These are phyloP conservation scores for Chymomyza caudatula DNA, from an alignment of 2,888 invertebrate genomes.

Conservation along the genomic window DNA sequence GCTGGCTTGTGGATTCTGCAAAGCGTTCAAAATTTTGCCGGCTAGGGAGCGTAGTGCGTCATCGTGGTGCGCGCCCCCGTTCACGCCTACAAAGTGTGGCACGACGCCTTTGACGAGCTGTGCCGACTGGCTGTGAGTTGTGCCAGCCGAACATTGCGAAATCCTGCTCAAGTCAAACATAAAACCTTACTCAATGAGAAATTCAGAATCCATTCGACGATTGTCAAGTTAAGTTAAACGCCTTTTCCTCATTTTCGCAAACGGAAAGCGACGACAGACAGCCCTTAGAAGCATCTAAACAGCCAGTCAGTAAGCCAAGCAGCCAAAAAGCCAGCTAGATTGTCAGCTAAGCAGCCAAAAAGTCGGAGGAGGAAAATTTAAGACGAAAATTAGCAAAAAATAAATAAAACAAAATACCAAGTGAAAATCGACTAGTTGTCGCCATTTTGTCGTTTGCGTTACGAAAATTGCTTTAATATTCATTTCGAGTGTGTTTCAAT, in stretches of 20 bases:
- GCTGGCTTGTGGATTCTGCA: conserved; percentile 61
- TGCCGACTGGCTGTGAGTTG: conserved; percentile 28
- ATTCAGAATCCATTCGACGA: conserved; percentile 75
- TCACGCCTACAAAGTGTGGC: neutral
- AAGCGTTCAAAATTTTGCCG: conserved; percentile 41
- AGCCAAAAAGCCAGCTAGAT: conserved; percentile 1
- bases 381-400: no score
- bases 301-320: conserved; percentile 17
- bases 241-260: conserved; percentile 62
- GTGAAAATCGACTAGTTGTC: conserved; percentile 38
- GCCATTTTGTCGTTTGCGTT: conserved; percentile 41
- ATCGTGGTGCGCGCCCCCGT: conserved; percentile 22
- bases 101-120: neutral
- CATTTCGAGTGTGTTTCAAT: conserved; percentile 20
- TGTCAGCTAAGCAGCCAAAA: neutral
- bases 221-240: conserved; percentile 73
- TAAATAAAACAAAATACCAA: neutral
- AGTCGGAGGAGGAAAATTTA: neutral
- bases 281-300: conserved; percentile 19
- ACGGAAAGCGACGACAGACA: conserved; percentile 29
- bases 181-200: conserved; percentile 75
- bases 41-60: conserved; percentile 29
- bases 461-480: conserved; percentile 8
- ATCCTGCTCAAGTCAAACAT: conserved; percentile 36
- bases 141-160: conserved; percentile 1